Conservation (phyloP, 1,140 invertebrate genomes). For the Lepidostoma basale region DNA sequence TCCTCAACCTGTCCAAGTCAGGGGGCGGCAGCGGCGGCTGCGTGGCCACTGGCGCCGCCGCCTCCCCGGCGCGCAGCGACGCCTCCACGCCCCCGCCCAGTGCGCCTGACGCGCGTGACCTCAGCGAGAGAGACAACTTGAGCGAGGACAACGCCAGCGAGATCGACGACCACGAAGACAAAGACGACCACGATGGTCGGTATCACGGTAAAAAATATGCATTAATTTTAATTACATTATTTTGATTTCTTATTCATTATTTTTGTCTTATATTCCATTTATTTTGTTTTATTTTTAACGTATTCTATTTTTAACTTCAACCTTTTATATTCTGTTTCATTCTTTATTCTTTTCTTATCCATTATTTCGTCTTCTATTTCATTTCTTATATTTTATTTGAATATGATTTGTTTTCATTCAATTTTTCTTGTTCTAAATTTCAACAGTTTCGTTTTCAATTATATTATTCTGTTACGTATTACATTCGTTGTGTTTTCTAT, state of each 20-base stretch:
- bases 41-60: conserved; percentile 60
- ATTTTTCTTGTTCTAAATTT: no score
- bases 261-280: no score
- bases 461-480: no score
- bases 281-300: no score
- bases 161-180: conserved; percentile 79
- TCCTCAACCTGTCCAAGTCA: conserved; percentile 87
- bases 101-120: conserved; percentile 54
- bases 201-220: conserved; percentile 41
- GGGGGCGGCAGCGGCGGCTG: conserved; percentile 68
- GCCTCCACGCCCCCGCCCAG: conserved; percentile 60
- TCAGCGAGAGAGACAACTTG: conserved; percentile 63
- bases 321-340: no score
- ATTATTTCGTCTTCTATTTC: no score
- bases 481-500: no score
- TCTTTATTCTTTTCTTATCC: no score
- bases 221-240: neutral
- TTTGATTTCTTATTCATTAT: neutral
- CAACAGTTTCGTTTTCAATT: no score
- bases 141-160: conserved; percentile 78
- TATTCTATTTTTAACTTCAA: neutral
- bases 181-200: conserved; percentile 85
- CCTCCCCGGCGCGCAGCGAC: conserved; percentile 55
- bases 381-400: no score
- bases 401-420: no score